Conservation (phyloP, 2,888 invertebrate genomes). For the Polyploca ridens region DNA sequence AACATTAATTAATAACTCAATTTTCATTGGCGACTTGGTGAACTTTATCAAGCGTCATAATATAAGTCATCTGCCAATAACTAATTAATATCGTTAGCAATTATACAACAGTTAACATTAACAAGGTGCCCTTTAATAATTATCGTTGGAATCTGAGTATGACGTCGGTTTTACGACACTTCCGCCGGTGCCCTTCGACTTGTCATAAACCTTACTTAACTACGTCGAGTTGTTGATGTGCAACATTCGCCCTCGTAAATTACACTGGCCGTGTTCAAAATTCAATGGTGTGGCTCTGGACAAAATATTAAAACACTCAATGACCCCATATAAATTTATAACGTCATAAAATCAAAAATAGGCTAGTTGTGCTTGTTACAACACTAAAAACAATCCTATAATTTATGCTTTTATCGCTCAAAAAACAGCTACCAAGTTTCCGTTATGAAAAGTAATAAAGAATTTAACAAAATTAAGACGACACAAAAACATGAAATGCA, state of each 20-base stretch:
- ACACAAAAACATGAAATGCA: constrained; percentile 42
- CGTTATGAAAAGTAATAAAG: no score
- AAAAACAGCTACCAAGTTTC: background rate
- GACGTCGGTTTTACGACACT: constrained; percentile 72
- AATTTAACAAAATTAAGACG: no score
- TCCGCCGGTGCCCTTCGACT: constrained; percentile 70
- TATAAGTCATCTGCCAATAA: constrained; percentile 42
- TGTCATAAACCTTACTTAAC: constrained; percentile 63
- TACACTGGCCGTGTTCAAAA: constrained; percentile 57
- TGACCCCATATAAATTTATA: constrained; percentile 62
- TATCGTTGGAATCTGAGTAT: constrained; percentile 75
- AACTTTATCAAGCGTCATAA: constrained; percentile 9
- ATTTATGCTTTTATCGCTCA: constrained; percentile 29
- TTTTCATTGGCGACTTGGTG: constrained; percentile 21
- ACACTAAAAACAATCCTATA: constrained; percentile 40
- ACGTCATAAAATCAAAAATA: constrained; percentile 52
- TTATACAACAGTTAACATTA: constrained; percentile 79
- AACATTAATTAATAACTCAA: constrained; percentile 24
- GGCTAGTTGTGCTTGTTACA: constrained; percentile 42
- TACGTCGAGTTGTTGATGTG: constrained; percentile 23
- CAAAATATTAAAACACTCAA: constrained; percentile 59
- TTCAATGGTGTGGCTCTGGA: constrained; percentile 56
- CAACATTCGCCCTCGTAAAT: constrained; percentile 68
- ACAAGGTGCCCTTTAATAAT: constrained; percentile 79
- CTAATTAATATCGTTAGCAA: constrained; percentile 69